Conservation (phyloP, 2,888 invertebrate species). For the Cheilosia vulpina region DNA sequence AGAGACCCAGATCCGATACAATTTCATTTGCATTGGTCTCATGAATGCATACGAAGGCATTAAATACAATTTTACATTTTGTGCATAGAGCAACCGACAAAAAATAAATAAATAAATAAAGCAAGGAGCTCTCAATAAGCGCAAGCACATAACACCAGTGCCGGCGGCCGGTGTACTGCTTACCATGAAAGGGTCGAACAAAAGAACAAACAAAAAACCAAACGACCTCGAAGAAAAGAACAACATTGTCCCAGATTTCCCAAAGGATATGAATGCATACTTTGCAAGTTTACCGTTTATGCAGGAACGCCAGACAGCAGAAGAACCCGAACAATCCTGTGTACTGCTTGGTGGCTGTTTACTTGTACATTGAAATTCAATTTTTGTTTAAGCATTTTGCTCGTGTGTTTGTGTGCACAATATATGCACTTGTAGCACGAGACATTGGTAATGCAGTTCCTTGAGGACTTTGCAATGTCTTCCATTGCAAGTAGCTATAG, state of each 20-base stretch:
- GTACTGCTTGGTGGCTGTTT: not conserved
- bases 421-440: conserved; percentile 47
- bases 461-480: conserved; percentile 55
- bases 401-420: conserved; percentile 8
- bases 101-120: not conserved
- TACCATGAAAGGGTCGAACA: not conserved
- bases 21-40: conserved; percentile 73
- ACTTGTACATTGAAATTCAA: conserved; percentile 60
- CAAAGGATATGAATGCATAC: conserved; percentile 70
- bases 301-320: conserved; percentile 33
- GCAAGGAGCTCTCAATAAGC: conserved; percentile 29
- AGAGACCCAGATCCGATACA: conserved; percentile 60
- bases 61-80: conserved; percentile 65
- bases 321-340: conserved; percentile 24
- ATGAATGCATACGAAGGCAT: conserved; percentile 73
- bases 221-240: conserved; percentile 70
- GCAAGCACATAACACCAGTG: conserved; percentile 19
- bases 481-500: conserved; percentile 32
- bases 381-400: conserved; percentile 53
- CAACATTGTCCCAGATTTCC: conserved; percentile 74
- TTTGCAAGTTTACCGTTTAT: conserved; percentile 67
- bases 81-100: conserved; percentile 41
- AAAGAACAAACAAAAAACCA: conserved; percentile 25
- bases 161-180: conserved; percentile 10
- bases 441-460: conserved; percentile 54